Base-by-base conservation (phyloP, 2,888 invertebrate genomes). In the Syrphus vitripennis region DNA sequence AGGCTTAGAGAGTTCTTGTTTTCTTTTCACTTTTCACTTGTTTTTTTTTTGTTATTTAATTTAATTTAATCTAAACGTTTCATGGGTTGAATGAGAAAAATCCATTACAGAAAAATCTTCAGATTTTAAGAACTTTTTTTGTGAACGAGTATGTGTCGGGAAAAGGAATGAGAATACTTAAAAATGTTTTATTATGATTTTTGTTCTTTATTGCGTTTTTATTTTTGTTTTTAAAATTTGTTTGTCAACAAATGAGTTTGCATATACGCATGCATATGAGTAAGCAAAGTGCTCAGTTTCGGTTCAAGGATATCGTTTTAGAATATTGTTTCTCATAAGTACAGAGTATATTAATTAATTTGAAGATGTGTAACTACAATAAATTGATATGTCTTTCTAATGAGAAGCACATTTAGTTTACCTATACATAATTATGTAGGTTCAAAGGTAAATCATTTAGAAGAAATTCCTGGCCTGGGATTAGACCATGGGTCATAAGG, bases 41-140 rank as follows among this genome's bases (percentile, higher is more conserved):
- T 26, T 29, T 59, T 31, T 63, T 59, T 70, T 61, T 70, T 34
- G 3, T 45, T 71, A 3, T 26, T 42, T 31, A 65, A 65, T 72
- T 78, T 67, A 72, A 72, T 72, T 76, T 76, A 63, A 21, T 16
- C 53, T n/a, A 61, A 59, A 69, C 37, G 37, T 29, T 55, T 48
- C 7, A 61, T 69, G 34, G 21, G 59, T 63, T 69, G 24, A 69
- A 83, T 83, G 45, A 83, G 40, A 69, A 31, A 72, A 83, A 83
- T 63, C 83, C 83, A 83, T 79, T 79, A 79, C 79, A 83, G 72
- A 19, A 12, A 16, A 45, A 37, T 48, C 40, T 34, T 57, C n/a
- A n/a, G n/a, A n/a, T 40, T 61, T 19, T 26, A 40, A 40, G 61
- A 10, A 40, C 26, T 40, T 53, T 29, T 1, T 21, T 14, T 61